A percentile compares a stretch with the other conserved stretches of the same genome.
Conservation (phyloP, 2,797 vertebrate species). For the Sylvilagus floridanus region DNA sequence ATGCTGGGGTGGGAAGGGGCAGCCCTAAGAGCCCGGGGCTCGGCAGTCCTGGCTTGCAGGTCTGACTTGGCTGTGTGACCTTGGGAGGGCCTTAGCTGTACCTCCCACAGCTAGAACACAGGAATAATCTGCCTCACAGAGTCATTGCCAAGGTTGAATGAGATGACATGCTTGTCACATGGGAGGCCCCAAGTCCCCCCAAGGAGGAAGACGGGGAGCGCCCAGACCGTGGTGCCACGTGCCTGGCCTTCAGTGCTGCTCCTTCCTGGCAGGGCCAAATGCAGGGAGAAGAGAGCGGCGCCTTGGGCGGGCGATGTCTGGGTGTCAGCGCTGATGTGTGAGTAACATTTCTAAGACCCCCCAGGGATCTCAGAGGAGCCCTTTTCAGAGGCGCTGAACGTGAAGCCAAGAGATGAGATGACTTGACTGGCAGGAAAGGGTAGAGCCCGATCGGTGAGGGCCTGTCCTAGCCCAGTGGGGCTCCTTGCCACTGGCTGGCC, state of each 20-base stretch:
- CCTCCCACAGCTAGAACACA: not conserved
- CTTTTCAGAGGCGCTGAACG: conserved; percentile 71
- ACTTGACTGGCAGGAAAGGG: conserved; percentile 70
- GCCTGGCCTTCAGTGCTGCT: not conserved
- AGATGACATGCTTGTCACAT: not conserved
- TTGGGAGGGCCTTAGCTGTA: not conserved
- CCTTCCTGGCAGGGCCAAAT: not conserved
- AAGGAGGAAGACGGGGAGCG: not conserved
- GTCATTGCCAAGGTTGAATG: not conserved
- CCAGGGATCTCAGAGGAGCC: conserved; percentile 67
- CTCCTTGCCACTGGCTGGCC: not conserved
- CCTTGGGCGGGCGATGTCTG: conserved; percentile 51
- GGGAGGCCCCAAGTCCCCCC: not conserved
- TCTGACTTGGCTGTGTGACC: not conserved
- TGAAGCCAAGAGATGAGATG: conserved; percentile 61
- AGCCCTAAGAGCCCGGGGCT: not conserved
- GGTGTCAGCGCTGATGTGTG: conserved; percentile 68
- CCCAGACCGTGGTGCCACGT: not conserved
- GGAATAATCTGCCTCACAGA: not conserved
- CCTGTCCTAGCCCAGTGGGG: not conserved
- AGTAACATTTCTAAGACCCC: conserved; percentile 76
- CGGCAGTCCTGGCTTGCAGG: not conserved
- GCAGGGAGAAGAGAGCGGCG: not conserved
- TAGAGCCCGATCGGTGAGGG: conserved; percentile 23
- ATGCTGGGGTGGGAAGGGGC: not conserved